Conservation (phyloP, 1,140 invertebrate genomes). For the Lamellibrachia luymesi region DNA sequence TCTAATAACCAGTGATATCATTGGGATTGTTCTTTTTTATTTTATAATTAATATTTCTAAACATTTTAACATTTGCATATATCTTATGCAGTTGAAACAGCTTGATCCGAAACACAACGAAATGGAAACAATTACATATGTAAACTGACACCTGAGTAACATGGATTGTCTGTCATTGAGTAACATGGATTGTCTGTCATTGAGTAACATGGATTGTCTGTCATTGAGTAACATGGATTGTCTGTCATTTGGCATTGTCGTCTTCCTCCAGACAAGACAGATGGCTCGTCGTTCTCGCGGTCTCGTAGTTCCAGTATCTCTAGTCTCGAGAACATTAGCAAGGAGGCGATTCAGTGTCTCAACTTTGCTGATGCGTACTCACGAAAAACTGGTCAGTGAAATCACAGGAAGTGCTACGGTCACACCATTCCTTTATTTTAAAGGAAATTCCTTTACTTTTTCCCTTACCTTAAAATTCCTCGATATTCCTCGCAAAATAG, state of each 20-base stretch:
- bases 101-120: not conserved
- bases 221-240: not conserved
- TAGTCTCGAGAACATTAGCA: slow-evolving; percentile 92
- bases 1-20: too few relatives aligned
- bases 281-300: slow-evolving; percentile 85
- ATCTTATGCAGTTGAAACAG: not conserved
- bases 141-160: not conserved
- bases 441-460: not conserved
- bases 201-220: not conserved
- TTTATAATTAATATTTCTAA: too few relatives aligned
- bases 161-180: not conserved
- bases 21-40: too few relatives aligned
- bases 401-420: slow-evolving; percentile 26
- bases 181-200: not conserved
- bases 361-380: slow-evolving; percentile 94
- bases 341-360: slow-evolving; percentile 93
- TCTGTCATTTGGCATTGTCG: slow-evolving; percentile 4
- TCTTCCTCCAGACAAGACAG: slow-evolving; percentile 81
- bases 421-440: not conserved
- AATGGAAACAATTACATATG: not conserved
- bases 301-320: slow-evolving; percentile 96
- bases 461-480: not conserved
- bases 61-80: not conserved
- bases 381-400: slow-evolving; percentile 79
- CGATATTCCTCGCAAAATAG: not conserved